Evolutionary conservation across 2,797 vertebrate genomes (phyloP), one percentile per base, ranked within the genome.

Genomic region (Lepus townsendii): DNA sequence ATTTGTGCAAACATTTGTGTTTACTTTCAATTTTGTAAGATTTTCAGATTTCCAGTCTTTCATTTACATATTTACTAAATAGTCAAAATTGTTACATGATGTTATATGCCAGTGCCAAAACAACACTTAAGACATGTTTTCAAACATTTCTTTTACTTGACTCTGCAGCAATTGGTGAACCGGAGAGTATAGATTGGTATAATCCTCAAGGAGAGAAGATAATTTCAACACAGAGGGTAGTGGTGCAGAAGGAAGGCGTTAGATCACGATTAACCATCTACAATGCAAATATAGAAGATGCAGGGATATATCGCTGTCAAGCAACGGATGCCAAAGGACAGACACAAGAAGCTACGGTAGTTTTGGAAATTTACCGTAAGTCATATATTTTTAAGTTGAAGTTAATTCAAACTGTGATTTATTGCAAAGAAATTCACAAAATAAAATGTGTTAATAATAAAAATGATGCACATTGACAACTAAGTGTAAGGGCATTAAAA

Each of bases 331-430:
- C 98, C 96, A 97, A 98, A 94, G 99, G 99, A 69, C 99, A 99
- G 95, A 99, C 98, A 4, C 99, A 99, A 95, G 99, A 99, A 98
- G 99, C 99, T 75, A 99, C 99, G 0, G 99, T 99, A 22, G 99
- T 99, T 96, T 96, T 99, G 98, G 99, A 99, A 98, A 99, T 99
- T 90, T 99, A 99, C 98, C 99, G 99, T 99, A 98, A 99, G 99
- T 98, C 20, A 3, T 84, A 16, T 7, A 3, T 71, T 91, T 83
- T 11, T 65, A 65, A 63, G 6, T 50, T 69, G 87, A 54, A 62
- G 9, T 86, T 88, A 7, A 78, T 60, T 79, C 4, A 88, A 80
- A 80, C 32, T 73, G 22, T 24, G 27, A 3, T 42, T 52, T n/a
- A 7, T 63, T 65, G n/a, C 26, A 79, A 66, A 92, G 2, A 83